A percentile compares a stretch with the other conserved stretches of the same genome.
phyloP scores from a whole-genome alignment of 2,797 vertebrate species.

The Pangasius mekongensis region DNA sequence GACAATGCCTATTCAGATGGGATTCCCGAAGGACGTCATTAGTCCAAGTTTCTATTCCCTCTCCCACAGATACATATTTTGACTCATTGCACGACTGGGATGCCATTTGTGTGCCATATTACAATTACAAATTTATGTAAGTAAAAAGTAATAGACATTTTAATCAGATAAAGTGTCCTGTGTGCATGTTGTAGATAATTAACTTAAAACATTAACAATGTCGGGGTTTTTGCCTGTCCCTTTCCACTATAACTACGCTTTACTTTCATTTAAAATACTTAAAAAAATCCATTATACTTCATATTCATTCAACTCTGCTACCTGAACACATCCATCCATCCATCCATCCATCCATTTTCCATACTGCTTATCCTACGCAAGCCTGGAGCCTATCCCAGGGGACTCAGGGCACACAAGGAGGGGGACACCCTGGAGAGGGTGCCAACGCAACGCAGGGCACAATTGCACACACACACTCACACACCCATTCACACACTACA shows the following conservation, averaged over 20 bases:
- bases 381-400: no score
- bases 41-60: background rate
- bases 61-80: background rate
- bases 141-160: background rate
- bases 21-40: background rate
- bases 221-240: background rate
- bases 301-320: background rate
- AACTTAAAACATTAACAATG: background rate
- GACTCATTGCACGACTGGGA: background rate
- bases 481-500: no score
- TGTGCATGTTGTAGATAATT: background rate
- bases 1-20: background rate
- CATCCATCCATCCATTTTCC: no score
- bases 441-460: no score
- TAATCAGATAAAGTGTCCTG: background rate
- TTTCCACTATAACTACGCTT: background rate
- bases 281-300: background rate
- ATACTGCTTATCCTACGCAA: no score
- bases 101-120: background rate
- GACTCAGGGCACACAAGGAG: no score
- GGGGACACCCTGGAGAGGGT: no score
- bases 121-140: background rate
- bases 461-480: no score
- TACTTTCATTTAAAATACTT: background rate
- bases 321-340: no score